A percentile compares a stretch with the other conserved stretches of the same genome.
These are phyloP conservation scores for Xylocopa sonorina DNA, from an alignment of 1,140 invertebrate species.

Conservation along the genomic window DNA sequence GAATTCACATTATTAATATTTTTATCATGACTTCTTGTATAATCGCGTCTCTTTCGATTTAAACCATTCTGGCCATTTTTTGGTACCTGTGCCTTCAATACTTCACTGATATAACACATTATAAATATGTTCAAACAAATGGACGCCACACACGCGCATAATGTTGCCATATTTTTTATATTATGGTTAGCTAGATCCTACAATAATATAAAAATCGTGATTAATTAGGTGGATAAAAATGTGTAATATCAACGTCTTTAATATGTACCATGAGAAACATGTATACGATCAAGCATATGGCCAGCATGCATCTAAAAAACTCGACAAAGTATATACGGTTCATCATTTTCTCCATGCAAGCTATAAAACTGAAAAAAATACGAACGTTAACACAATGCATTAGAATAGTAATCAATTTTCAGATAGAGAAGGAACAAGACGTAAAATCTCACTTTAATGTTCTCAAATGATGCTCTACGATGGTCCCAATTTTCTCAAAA, in stretches of 20 bases:
- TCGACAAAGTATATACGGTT: slow-evolving; percentile 63
- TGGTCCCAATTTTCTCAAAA: slow-evolving; percentile 15
- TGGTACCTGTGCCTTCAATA: slow-evolving; percentile 61
- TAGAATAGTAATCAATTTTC: too few relatives aligned
- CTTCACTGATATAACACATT: slow-evolving; percentile 70
- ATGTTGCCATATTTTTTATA: slow-evolving; percentile 28
- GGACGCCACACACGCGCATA: slow-evolving; percentile 42
- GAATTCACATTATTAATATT: too few relatives aligned
- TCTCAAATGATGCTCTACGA: slow-evolving; percentile 57
- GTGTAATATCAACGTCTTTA: too few relatives aligned
- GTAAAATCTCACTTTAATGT: slow-evolving; percentile 26
- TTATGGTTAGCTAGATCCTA: slow-evolving; percentile 62
- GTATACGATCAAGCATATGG: slow-evolving; percentile 68
- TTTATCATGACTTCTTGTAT: neutral
- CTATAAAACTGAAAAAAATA: slow-evolving; percentile 50
- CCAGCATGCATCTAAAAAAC: slow-evolving; percentile 59
- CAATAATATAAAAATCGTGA: too few relatives aligned
- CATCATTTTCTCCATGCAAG: slow-evolving; percentile 56
- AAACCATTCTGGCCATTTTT: neutral
- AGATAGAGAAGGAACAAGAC: too few relatives aligned
- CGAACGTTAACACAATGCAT: neutral
- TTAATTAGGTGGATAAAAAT: too few relatives aligned
- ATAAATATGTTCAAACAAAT: slow-evolving; percentile 67
- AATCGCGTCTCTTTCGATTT: too few relatives aligned
- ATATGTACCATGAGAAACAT: slow-evolving; percentile 64